Conservation (phyloP, 2,113 vertebrate genomes). For the Apeltes quadracus region DNA sequence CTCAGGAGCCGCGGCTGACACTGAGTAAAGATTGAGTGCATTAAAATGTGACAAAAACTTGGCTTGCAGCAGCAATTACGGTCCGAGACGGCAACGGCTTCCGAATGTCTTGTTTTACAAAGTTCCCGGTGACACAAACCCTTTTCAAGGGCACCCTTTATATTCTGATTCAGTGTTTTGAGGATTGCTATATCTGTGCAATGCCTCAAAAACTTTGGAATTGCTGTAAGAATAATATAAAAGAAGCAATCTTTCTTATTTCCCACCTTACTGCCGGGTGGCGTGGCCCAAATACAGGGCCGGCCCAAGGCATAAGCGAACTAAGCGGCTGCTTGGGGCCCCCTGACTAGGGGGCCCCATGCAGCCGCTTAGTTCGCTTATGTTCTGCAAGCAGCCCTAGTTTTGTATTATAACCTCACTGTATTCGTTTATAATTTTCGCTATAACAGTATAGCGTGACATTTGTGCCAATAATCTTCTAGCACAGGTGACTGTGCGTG, state of each 20-base stretch:
- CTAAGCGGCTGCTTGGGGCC: no score
- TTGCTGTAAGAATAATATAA: not conserved
- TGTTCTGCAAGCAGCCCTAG: no score
- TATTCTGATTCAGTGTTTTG: not conserved
- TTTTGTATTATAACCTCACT: no score
- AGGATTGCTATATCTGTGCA: not conserved
- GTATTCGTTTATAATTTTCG: no score
- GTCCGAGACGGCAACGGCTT: conserved; percentile 41
- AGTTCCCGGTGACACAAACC: conserved; percentile 14
- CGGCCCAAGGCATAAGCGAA: no score
- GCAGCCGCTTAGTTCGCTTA: no score
- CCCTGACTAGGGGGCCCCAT: no score
- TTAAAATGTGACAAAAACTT: conserved; percentile 62
- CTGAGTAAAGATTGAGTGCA: conserved; percentile 55
- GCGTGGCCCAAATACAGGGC: not conserved
- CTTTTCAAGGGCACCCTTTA: conserved; percentile 13
- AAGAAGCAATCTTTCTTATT: not conserved
- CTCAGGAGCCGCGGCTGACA: conserved; percentile 43
- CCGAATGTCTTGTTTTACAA: conserved; percentile 49
- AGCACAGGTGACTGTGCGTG: no score
- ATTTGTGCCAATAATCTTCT: no score
- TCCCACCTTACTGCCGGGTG: not conserved
- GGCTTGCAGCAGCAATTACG: conserved; percentile 65
- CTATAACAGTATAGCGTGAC: no score
- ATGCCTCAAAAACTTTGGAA: not conserved